Percentiles rank a stretch among this genome's conserved stretches.
phyloP scores from a whole-genome alignment of 2,888 invertebrate genomes.

The Acleris sparsana region DNA sequence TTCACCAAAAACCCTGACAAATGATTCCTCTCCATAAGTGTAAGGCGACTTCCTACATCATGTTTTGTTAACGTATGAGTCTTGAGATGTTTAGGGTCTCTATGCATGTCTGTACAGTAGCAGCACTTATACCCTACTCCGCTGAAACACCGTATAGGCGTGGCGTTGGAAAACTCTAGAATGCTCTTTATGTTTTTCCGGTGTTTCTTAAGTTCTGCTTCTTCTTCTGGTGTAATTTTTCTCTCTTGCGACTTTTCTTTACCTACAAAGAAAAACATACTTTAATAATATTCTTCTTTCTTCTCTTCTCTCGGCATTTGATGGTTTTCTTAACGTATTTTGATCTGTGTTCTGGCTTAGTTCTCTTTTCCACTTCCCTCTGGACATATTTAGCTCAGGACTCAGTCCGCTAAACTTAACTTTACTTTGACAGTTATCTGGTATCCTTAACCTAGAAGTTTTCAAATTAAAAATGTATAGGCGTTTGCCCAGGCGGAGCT shows the following conservation, averaged over 20 bases:
- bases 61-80: slow-evolving; percentile 44
- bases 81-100: slow-evolving; percentile 27
- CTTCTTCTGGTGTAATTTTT: slow-evolving; percentile 19
- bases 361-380: not conserved
- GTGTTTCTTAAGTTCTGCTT: slow-evolving; percentile 23
- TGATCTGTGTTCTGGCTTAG: not conserved
- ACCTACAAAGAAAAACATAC: slow-evolving; percentile 30
- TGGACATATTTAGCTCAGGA: too few relatives aligned
- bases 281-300: slow-evolving; percentile 22
- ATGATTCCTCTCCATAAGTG: slow-evolving; percentile 16
- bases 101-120: slow-evolving; percentile 56
- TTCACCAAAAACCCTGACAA: slow-evolving; percentile 22
- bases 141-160: slow-evolving; percentile 27
- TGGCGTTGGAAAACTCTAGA: slow-evolving; percentile 31
- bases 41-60: slow-evolving; percentile 36
- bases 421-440: too few relatives aligned
- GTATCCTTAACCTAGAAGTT: too few relatives aligned
- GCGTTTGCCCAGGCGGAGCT: too few relatives aligned
- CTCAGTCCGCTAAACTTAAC: too few relatives aligned
- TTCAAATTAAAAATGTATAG: too few relatives aligned
- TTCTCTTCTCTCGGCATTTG: not conserved
- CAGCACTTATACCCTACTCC: slow-evolving; percentile 44
- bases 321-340: not conserved
- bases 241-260: slow-evolving; percentile 11
- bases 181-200: slow-evolving; percentile 22